phyloP scores from a whole-genome alignment of 2,888 invertebrate genomes.

The Pristionchus exspectatus region DNA sequence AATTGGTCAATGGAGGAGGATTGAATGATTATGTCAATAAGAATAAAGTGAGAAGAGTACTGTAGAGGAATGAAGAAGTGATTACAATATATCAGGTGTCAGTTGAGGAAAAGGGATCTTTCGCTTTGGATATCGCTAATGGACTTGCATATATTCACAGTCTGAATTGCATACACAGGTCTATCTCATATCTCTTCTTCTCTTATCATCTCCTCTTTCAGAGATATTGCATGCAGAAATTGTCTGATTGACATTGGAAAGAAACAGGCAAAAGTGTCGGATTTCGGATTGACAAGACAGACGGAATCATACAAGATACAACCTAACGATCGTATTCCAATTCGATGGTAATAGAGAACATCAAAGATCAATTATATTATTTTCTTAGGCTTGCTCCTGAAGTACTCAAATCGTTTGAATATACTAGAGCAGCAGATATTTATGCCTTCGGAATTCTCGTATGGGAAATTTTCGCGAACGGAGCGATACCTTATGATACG shows the following conservation, averaged over 20 bases:
- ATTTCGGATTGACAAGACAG: slow-evolving; percentile 16
- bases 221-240: slow-evolving; percentile 32
- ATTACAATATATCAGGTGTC: background rate
- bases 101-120: background rate
- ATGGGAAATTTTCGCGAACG: slow-evolving; percentile 18
- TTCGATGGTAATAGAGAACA: background rate
- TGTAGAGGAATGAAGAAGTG: background rate
- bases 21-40: slow-evolving; percentile 14
- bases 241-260: background rate
- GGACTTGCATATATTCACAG: slow-evolving; percentile 12
- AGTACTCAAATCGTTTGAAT: slow-evolving; percentile 10
- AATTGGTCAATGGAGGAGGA: slow-evolving; percentile 21
- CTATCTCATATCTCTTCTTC: background rate
- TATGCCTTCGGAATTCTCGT: slow-evolving; percentile 30
- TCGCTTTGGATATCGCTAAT: slow-evolving; percentile 6
- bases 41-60: background rate
- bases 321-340: background rate
- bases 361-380: background rate
- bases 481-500: background rate
- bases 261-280: slow-evolving; percentile 28
- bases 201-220: background rate
- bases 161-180: slow-evolving; percentile 16
- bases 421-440: background rate
- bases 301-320: background rate
- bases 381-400: slow-evolving; percentile 37